These are phyloP conservation scores for Peromyscus leucopus DNA, from an alignment of 2,113 vertebrate genomes.

Conservation along the genomic window DNA sequence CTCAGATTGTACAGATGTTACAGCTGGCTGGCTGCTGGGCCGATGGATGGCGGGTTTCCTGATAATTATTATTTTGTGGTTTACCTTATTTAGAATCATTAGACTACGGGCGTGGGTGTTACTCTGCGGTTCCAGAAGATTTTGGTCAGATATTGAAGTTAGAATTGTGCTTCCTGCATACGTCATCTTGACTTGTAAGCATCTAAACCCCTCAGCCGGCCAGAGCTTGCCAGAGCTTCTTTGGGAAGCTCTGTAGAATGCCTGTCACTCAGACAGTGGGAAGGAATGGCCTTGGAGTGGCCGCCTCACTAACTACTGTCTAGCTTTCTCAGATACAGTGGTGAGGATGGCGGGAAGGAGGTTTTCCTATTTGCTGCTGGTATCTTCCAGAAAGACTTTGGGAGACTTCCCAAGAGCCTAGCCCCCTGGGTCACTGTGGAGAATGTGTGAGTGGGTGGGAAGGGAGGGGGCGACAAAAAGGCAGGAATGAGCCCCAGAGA, in stretches of 20 bases:
- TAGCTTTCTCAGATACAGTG: background rate
- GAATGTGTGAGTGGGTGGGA: background rate
- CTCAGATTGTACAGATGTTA: background rate
- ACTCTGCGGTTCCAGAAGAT: background rate
- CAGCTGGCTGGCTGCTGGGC: conserved; percentile 9
- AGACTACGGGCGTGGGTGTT: background rate
- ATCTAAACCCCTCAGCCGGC: background rate
- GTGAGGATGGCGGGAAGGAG: background rate
- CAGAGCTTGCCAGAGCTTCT: background rate
- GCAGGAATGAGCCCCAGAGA: background rate
- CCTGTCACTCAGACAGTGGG: background rate
- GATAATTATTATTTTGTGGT: background rate
- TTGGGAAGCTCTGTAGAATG: background rate
- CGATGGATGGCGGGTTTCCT: background rate
- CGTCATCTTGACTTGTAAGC: background rate
- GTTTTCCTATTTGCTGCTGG: background rate
- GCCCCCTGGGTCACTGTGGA: background rate
- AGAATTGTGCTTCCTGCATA: background rate
- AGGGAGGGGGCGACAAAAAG: background rate
- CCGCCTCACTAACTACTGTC: background rate
- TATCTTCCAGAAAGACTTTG: background rate
- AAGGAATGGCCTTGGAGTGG: background rate
- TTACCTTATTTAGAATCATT: conserved; percentile 15
- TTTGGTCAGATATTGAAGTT: conserved; percentile 25
- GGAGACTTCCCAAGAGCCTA: background rate